phyloP scores from a whole-genome alignment of 1,140 invertebrate species.

The Muscidifurax raptorellus region DNA sequence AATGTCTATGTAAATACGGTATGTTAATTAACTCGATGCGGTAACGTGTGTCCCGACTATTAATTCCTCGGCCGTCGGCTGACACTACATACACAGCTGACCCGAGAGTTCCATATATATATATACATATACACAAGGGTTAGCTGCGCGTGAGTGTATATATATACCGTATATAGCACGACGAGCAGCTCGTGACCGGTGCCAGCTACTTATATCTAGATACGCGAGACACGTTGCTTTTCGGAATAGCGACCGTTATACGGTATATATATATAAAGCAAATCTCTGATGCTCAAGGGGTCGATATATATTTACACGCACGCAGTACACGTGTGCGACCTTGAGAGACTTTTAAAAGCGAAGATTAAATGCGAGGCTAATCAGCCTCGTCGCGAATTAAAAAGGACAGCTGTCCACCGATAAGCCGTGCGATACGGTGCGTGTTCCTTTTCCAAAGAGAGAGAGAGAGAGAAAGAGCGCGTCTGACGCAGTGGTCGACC shows the following conservation, averaged over 20 bases:
- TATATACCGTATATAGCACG: neutral
- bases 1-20: constrained; percentile 66
- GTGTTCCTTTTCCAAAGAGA: neutral
- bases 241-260: neutral
- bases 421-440: neutral
- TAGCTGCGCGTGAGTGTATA: neutral
- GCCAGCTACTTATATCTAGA: no score
- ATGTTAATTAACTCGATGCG: constrained; percentile 63
- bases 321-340: no score
- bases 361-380: neutral
- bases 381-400: neutral
- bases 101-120: neutral
- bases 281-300: neutral
- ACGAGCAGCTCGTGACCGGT: neutral
- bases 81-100: neutral
- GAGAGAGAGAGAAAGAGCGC: neutral
- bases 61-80: constrained; percentile 53
- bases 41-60: constrained; percentile 62
- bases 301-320: neutral
- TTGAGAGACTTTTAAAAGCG: neutral
- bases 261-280: neutral
- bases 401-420: neutral
- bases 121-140: neutral
- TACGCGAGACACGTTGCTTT: neutral
- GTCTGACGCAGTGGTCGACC: neutral